Base-by-base conservation (phyloP, 2,888 invertebrate species). In the Cataglyphis livida region DNA sequence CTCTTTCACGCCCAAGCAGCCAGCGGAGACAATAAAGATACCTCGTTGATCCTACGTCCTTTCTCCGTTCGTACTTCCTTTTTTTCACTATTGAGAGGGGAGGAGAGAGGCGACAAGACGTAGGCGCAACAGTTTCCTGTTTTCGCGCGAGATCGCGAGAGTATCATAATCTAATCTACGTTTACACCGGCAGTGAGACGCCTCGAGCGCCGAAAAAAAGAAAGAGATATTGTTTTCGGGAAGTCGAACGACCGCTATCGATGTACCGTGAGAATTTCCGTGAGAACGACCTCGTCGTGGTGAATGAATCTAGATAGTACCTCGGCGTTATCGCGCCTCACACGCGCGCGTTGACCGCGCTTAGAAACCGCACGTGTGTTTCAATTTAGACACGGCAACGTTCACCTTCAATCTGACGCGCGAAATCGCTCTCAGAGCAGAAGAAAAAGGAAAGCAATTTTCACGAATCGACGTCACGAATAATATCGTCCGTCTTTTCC, bases 1-100 rank as follows among this genome's bases (percentile, higher is more conserved):
- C 88, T 89, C 93, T 93, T 93, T 93, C 91, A 92, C 90, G 82
- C 57, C 61, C 61, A 65, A 81, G 75, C 71, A 64, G 76, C 76
- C 51, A 84, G 74, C 79, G 82, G 86, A 88, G 90, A 91, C 90
- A 90, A 91, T 91, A 90, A 91, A 90, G 90, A 87, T 84, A 75
- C 74, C 83, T 85, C 83, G 79, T 75, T 82, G 82, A 68, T 68
- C 41, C 66, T 64, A 66, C 64, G 35, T 68, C 68, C 66, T 41
- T 68, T 64, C 10, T 51, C 12, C 57, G 51, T 78, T 73, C 48
- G 21, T 76, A 75, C 65, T 73, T 76, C 32, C 61, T 78, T 73
- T 66, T 64, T 66, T 44, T 44, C 74, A 48, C 81, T 76, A 82
- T 73, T 38, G 66, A 5, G 51, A 25, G 35, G 21, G 28, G 28